Base-by-base conservation (phyloP, 1,140 invertebrate species). In the Drosophila pallidifrons region DNA sequence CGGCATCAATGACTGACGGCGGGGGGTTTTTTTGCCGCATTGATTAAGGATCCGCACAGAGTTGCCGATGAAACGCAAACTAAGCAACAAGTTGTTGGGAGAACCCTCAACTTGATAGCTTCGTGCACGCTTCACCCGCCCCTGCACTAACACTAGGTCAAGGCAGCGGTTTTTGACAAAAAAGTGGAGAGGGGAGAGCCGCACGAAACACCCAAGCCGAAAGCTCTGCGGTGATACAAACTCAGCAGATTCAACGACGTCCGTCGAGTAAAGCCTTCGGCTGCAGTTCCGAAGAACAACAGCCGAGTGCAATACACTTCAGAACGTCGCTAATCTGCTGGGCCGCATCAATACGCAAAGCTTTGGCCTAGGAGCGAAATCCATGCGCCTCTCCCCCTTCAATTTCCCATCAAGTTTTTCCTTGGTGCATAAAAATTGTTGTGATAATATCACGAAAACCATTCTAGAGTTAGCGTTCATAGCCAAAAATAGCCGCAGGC, bases 21-120 rank as follows among this genome's bases (percentile, higher is more conserved):
- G 81, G 80, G 73, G 30, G 80, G 79, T 87, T 69, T 71, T 71
- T 82, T 89, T 89, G 85, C 86, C 41, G 32, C 77, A 79, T 89
- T 81, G 70, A 85, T 25, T 35, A 79, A 81, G 85, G 81, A 81
- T 71, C 70, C 52, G 46, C 35, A n/a, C 64, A 58, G 71, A 25
- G 16, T 52, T 5, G 41, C 43, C 52, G 32, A 51, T 7, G 5
- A 45, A 59, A 6, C 51, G 54, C 54, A 52, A 60, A 73, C 38
- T 32, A 16, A 13, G 45, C 47, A 35, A 43, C 69, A 68, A 69
- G 60, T 8, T 35, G 32, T 20, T 7, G 16, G n/a, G 1, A 10
- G 20, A 46, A 55, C n/a, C 25, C 13, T 30, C 8, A 7, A 13
- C 32, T 54, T 65, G 57, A 49, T 1, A 2, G 30, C 63, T 28